Evolutionary conservation across 2,888 invertebrate genomes (phyloP).

Genomic region (Drosophila mimetica): DNA sequence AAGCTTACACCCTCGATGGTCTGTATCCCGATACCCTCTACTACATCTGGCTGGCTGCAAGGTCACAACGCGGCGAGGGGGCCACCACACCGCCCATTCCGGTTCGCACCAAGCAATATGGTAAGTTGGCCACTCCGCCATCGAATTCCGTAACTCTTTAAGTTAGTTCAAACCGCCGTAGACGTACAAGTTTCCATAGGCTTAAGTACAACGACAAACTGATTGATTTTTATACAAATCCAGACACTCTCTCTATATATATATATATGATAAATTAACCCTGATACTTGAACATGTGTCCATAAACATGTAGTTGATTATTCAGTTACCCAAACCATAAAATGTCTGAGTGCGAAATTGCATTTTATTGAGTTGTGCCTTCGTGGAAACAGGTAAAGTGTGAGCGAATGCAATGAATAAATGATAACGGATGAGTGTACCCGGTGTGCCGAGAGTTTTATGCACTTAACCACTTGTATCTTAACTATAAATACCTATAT

Average conservation of each 20-base stretch:
- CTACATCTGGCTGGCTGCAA: slow-evolving; percentile 98
- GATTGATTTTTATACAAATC: slow-evolving; percentile 33
- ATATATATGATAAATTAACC: slow-evolving; percentile 35
- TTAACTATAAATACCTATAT: slow-evolving; percentile 20
- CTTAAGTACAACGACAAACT: slow-evolving; percentile 57
- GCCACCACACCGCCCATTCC: slow-evolving; percentile 97
- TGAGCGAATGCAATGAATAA: slow-evolving; percentile 27
- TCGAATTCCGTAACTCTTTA: slow-evolving; percentile 33
- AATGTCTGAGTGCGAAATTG: slow-evolving; percentile 37
- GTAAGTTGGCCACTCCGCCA: slow-evolving; percentile 87
- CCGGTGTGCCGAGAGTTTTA: slow-evolving; percentile 29
- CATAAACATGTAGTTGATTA: slow-evolving; percentile 64
- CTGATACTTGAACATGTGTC: slow-evolving; percentile 33
- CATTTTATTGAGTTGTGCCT: slow-evolving; percentile 32
- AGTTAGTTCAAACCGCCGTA: slow-evolving; percentile 66
- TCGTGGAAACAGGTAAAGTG: slow-evolving; percentile 49
- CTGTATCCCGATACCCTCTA: slow-evolving; percentile 98
- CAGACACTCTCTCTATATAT: slow-evolving; percentile 32
- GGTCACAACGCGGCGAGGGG: slow-evolving; percentile 96
- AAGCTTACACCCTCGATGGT: slow-evolving; percentile 94
- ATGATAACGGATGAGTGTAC: slow-evolving; percentile 32
- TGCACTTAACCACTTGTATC: slow-evolving; percentile 52
- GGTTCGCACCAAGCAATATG: slow-evolving; percentile 98
- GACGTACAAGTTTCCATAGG: slow-evolving; percentile 64
- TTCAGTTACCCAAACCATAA: slow-evolving; percentile 45